phyloP scores from a whole-genome alignment of 1,140 invertebrate genomes.

The Brachionus manjavacas region DNA sequence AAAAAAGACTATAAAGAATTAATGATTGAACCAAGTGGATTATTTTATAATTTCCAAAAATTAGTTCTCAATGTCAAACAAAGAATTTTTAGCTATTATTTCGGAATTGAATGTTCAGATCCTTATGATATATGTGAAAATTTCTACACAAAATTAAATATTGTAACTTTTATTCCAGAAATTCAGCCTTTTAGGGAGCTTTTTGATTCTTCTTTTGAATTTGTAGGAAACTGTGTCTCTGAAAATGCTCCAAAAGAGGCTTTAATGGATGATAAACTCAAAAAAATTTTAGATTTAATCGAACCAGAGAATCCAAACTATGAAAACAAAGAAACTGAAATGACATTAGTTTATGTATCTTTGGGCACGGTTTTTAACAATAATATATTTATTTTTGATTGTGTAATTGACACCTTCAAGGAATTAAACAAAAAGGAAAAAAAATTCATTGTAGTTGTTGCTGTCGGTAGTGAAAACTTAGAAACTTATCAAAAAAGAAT shows the following conservation, averaged over 20 bases:
- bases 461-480: neutral
- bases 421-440: neutral
- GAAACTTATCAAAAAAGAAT: slow-evolving; percentile 1
- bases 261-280: neutral
- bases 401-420: neutral
- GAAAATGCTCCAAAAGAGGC: neutral
- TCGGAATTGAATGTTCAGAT: neutral
- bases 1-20: neutral
- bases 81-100: neutral
- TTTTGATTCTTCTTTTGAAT: neutral
- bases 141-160: slow-evolving; percentile 18
- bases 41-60: neutral
- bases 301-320: neutral
- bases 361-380: slow-evolving; percentile 42
- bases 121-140: neutral
- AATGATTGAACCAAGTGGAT: neutral
- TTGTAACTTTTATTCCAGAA: slow-evolving; percentile 27
- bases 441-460: neutral
- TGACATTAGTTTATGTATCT: neutral
- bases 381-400: slow-evolving; percentile 21
- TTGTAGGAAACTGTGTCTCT: neutral
- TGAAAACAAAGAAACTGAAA: neutral
- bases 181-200: neutral
- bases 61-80: neutral
- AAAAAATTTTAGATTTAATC: neutral